These are phyloP conservation scores for Sebastes goodei DNA, from an alignment of 2,797 vertebrate genomes.

Conservation along the genomic window DNA sequence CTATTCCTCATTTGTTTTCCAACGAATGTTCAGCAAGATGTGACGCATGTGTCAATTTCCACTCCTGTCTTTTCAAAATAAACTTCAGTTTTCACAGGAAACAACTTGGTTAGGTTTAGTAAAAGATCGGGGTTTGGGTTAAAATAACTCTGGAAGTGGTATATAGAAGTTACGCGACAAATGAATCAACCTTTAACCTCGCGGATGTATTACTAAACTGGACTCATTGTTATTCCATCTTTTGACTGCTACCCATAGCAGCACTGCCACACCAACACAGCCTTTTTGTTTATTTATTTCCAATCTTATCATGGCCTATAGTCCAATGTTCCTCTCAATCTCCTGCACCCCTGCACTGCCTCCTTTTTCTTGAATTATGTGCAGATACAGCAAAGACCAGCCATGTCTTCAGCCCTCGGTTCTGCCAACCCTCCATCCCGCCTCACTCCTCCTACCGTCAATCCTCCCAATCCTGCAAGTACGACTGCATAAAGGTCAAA, in stretches of 20 bases:
- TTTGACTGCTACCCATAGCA: neutral
- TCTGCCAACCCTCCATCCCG: constrained; percentile 5
- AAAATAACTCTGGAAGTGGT: no score
- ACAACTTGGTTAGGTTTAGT: no score
- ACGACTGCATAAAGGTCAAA: constrained; percentile 68
- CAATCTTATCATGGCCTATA: neutral
- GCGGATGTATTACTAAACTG: neutral
- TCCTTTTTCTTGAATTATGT: neutral
- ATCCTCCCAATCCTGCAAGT: constrained; percentile 48
- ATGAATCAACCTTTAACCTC: neutral
- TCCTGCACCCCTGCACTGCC: neutral
- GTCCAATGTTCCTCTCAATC: constrained; percentile 19
- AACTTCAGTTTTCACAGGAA: no score
- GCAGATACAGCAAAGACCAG: constrained; percentile 11
- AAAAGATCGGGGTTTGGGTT: no score
- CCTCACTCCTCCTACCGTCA: constrained; percentile 11
- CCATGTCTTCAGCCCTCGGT: constrained; percentile 18
- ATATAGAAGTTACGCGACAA: no score
- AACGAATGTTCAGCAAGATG: no score
- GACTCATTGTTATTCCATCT: constrained; percentile 8
- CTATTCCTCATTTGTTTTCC: no score
- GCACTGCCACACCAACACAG: neutral
- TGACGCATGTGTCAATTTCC: rapidly evolving
- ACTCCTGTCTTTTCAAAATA: no score
- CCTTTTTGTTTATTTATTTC: neutral